These are phyloP conservation scores for Drosophila nr. perissopoda DNA, from an alignment of 2,888 invertebrate species.

Conservation along the genomic window DNA sequence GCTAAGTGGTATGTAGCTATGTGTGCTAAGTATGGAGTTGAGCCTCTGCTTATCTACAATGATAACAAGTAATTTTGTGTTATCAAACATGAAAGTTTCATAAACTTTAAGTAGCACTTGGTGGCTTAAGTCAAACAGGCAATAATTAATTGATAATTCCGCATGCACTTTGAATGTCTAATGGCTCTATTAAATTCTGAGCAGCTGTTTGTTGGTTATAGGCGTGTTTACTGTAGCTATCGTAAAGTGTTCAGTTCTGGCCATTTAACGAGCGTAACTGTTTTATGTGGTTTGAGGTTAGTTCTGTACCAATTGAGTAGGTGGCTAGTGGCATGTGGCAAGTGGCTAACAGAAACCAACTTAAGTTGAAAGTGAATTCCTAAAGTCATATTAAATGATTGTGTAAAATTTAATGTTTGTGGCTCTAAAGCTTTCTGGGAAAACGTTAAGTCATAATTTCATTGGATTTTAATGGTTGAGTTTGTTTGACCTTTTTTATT, in stretches of 20 bases:
- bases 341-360: neutral
- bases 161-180: conserved; percentile 57
- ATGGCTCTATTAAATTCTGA: conserved; percentile 46
- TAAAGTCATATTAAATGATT: neutral
- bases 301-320: neutral
- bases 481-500: neutral
- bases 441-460: neutral
- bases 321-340: neutral
- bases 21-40: conserved; percentile 12
- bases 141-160: conserved; percentile 55
- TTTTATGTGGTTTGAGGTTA: conserved; percentile 12
- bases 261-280: conserved; percentile 9
- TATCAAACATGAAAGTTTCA: conserved; percentile 39
- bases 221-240: conserved; percentile 7
- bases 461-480: neutral
- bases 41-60: conserved; percentile 63
- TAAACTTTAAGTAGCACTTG: conserved; percentile 55
- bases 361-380: neutral
- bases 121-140: conserved; percentile 18
- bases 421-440: neutral
- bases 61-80: conserved; percentile 63
- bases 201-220: conserved; percentile 5
- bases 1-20: conserved; percentile 6
- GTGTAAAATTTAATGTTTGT: neutral
- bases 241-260: conserved; percentile 11